A percentile compares a stretch with the other conserved stretches of the same genome.
phyloP scores from a whole-genome alignment of 2,113 vertebrate genomes.

The Barnardius zonarius region DNA sequence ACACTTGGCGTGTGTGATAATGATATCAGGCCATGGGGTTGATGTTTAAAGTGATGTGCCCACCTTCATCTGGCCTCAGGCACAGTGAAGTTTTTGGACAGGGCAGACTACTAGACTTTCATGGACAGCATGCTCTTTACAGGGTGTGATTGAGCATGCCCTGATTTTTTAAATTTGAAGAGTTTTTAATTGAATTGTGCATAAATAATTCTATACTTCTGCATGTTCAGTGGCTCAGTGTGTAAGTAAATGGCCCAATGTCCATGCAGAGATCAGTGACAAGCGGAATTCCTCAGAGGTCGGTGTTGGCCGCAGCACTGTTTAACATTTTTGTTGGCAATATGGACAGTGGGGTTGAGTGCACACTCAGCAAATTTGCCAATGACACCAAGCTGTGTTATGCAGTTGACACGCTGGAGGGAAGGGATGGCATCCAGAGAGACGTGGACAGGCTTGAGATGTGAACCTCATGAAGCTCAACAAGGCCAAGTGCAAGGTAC shows the following conservation, averaged over 20 bases:
- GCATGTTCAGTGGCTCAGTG: not conserved
- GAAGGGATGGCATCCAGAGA: not conserved
- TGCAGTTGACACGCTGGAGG: not conserved
- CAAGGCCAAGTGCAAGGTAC: not conserved
- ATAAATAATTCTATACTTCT: not conserved
- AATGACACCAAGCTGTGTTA: not conserved
- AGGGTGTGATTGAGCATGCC: not conserved
- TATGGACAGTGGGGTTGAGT: not conserved
- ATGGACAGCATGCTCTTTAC: not conserved
- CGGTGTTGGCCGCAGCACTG: not conserved
- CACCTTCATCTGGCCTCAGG: not conserved
- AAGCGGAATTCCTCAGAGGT: not conserved
- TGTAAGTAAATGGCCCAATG: not conserved
- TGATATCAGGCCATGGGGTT: not conserved
- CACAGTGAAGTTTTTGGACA: not conserved
- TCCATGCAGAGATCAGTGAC: not conserved
- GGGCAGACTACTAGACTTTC: not conserved
- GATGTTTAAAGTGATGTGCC: not conserved
- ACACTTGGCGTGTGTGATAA: rapidly evolving
- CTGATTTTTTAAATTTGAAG: not conserved
- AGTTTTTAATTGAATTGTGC: not conserved
- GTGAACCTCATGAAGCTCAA: not conserved
- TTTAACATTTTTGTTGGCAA: not conserved
- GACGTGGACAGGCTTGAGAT: not conserved
- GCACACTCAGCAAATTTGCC: not conserved